These are phyloP conservation scores for Tribolium freemani DNA, from an alignment of 2,888 invertebrate species.

Conservation along the genomic window DNA sequence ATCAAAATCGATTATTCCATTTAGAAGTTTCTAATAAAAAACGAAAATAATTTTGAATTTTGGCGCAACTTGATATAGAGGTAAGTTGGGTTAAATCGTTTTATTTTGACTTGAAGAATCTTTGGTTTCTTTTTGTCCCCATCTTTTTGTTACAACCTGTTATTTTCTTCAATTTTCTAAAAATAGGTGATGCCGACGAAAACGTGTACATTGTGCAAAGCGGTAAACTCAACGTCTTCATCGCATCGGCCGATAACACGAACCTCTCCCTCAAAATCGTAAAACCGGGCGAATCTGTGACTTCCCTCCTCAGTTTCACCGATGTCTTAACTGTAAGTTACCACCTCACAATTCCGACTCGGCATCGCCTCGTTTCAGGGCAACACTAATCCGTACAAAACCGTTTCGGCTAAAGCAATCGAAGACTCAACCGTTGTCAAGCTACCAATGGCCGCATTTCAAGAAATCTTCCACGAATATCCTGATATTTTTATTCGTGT, in stretches of 20 bases:
- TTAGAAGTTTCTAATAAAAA: no score
- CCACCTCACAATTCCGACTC: not conserved
- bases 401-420: slow-evolving; percentile 92
- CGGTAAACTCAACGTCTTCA: slow-evolving; percentile 92
- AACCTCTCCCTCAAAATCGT: slow-evolving; percentile 89
- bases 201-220: slow-evolving; percentile 98
- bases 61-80: no score
- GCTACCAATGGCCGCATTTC: slow-evolving; percentile 90
- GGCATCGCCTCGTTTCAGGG: slow-evolving; percentile 74
- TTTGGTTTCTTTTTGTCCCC: no score
- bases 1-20: no score
- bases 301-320: slow-evolving; percentile 95
- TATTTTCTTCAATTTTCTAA: no score
- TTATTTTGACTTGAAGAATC: no score
- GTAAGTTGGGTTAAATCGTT: no score
- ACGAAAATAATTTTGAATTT: no score
- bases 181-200: slow-evolving; percentile 92
- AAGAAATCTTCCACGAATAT: slow-evolving; percentile 91
- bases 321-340: slow-evolving; percentile 88
- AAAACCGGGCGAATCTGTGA: slow-evolving; percentile 94
- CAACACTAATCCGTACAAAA: slow-evolving; percentile 93
- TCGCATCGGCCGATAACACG: slow-evolving; percentile 84
- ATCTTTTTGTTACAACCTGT: no score
- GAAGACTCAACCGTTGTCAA: slow-evolving; percentile 94
- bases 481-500: slow-evolving; percentile 97